These are phyloP conservation scores for Idris sp. DNA, from an alignment of 1,140 invertebrate species.

Conservation along the genomic window DNA sequence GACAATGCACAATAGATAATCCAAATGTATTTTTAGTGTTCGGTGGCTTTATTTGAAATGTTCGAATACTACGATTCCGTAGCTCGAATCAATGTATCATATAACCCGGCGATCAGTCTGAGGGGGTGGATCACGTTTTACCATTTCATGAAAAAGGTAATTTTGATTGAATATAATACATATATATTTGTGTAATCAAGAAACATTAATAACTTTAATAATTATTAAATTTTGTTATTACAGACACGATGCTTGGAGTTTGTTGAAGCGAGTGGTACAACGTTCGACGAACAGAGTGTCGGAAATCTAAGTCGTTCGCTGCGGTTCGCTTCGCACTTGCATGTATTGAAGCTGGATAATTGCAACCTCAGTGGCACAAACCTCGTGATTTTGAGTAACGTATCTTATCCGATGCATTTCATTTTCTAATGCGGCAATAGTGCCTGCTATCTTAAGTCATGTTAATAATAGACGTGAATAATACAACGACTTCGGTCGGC, in stretches of 20 bases:
- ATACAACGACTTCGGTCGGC: conserved; percentile 10
- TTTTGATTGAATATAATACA: no score
- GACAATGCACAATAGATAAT: conserved; percentile 23
- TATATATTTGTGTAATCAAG: no score
- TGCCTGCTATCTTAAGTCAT: conserved; percentile 27
- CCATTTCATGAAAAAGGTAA: conserved; percentile 88
- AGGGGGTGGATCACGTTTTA: conserved; percentile 90
- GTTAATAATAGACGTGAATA: conserved; percentile 40
- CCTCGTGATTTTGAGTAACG: conserved; percentile 82
- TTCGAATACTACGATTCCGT: conserved; percentile 94
- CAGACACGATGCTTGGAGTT: conserved; percentile 85
- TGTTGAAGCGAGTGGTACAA: conserved; percentile 83
- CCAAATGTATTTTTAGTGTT: conserved; percentile 65
- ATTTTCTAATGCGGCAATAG: conserved; percentile 30
- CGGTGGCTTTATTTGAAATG: conserved; percentile 91
- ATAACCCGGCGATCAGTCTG: conserved; percentile 84
- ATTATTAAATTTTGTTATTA: no score
- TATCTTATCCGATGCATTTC: conserved; percentile 40
- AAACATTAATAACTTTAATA: no score
- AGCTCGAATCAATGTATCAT: conserved; percentile 86
- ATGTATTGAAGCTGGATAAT: conserved; percentile 86
- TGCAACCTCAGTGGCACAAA: conserved; percentile 83
- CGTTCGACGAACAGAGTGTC: conserved; percentile 84
- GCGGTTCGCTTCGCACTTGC: conserved; percentile 82
- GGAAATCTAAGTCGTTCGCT: conserved; percentile 84